phyloP scores from a whole-genome alignment of 2,888 invertebrate species.

The Xiphydria camelus region DNA sequence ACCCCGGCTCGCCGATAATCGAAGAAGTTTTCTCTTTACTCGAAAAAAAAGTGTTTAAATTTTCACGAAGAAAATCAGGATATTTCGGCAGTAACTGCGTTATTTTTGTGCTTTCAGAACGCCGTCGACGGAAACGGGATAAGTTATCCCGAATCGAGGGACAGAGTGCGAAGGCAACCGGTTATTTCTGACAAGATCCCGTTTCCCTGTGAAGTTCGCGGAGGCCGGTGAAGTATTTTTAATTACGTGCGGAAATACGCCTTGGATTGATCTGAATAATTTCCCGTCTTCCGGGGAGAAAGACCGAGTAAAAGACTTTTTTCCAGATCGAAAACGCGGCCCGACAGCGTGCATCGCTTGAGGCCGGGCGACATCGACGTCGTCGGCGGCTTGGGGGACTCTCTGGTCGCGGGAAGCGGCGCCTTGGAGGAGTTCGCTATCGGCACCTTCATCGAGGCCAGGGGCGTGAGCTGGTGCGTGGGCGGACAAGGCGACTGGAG shows the following conservation, averaged over 20 bases:
- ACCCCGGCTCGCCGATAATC: too few species aligned
- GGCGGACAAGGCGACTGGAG: conserved; percentile 75
- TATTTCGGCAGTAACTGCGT: too few species aligned
- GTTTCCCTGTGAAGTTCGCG: conserved; percentile 53
- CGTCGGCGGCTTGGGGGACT: conserved; percentile 74
- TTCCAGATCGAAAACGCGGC: conserved; percentile 49
- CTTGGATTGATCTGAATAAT: background rate
- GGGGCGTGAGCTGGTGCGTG: conserved; percentile 76
- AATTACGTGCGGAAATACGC: background rate
- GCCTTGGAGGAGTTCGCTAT: conserved; percentile 74
- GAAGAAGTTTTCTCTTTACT: too few species aligned
- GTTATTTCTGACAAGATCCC: conserved; percentile 35
- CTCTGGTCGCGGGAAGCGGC: conserved; percentile 73
- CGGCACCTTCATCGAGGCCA: conserved; percentile 73
- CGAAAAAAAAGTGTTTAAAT: too few species aligned
- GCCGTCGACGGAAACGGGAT: conserved; percentile 36
- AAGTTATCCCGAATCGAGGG: conserved; percentile 34
- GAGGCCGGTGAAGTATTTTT: conserved; percentile 44
- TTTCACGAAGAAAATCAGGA: too few species aligned
- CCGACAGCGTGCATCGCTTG: conserved; percentile 69
- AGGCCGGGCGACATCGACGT: conserved; percentile 74
- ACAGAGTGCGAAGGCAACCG: conserved; percentile 43
- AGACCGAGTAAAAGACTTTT: conserved; percentile 1
- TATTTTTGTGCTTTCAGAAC: conserved; percentile 29
- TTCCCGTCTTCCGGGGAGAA: background rate